phyloP scores from a whole-genome alignment of 2,113 vertebrate genomes.

The Tringa solitaria region DNA sequence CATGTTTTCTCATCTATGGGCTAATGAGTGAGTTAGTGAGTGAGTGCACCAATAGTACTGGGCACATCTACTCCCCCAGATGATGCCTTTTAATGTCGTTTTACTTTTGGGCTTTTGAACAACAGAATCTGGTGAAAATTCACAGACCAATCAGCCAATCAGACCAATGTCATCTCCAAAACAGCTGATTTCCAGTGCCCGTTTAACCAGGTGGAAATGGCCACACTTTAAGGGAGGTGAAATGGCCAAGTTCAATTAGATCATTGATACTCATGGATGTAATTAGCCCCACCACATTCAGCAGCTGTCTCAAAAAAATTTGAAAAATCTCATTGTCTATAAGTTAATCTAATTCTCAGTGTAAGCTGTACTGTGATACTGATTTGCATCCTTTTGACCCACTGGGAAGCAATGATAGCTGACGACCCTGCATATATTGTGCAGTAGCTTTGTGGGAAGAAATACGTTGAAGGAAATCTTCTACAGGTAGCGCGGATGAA shows the following conservation, averaged over 20 bases:
- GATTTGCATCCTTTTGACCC: background rate
- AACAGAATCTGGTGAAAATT: background rate
- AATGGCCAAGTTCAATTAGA: background rate
- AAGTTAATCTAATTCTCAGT: background rate
- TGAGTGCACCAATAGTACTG: accelerated
- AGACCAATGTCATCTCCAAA: background rate
- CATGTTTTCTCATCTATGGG: background rate
- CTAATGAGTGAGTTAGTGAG: background rate
- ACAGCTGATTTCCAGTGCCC: background rate
- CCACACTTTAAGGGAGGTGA: background rate
- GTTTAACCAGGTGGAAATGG: background rate
- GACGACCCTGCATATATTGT: background rate
- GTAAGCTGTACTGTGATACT: background rate
- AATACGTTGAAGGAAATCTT: background rate
- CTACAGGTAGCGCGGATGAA: background rate
- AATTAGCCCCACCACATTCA: background rate
- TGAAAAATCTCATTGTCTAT: background rate
- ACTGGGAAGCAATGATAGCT: background rate
- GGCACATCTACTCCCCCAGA: accelerated
- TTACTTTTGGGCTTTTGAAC: background rate
- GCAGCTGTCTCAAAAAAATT: background rate
- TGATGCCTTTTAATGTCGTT: background rate
- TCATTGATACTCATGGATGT: accelerated
- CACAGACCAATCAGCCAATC: background rate
- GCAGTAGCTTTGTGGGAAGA: background rate